Percentiles rank a stretch among this genome's conserved stretches.
phyloP scores from a whole-genome alignment of 2,113 vertebrate species.

The Genyomyrus donnyi region DNA sequence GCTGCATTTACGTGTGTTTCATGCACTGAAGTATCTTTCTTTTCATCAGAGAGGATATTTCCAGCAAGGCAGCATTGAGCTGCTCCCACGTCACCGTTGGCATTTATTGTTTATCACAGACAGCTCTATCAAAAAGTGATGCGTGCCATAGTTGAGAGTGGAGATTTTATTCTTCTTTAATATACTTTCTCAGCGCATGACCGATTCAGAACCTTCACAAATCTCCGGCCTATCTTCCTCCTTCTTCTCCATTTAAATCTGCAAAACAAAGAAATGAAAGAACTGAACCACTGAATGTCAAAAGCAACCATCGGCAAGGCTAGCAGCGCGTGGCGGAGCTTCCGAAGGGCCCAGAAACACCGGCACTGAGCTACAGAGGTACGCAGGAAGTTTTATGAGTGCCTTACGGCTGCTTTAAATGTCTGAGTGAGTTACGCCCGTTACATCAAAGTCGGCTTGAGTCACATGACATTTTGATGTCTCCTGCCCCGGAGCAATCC shows the following conservation, averaged over 20 bases:
- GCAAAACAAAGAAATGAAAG: slow-evolving; percentile 37
- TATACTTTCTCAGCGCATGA: slow-evolving; percentile 37
- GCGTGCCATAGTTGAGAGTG: slow-evolving; percentile 25
- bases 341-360: not conserved
- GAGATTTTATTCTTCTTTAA: slow-evolving; percentile 18
- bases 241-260: slow-evolving; percentile 54
- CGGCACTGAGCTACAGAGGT: not conserved
- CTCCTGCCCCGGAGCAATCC: not conserved
- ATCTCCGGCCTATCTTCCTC: slow-evolving; percentile 35
- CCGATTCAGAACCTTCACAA: slow-evolving; percentile 23
- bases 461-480: not conserved
- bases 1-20: slow-evolving; percentile 64
- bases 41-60: slow-evolving; percentile 34
- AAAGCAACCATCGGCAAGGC: not conserved
- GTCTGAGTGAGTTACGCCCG: not conserved
- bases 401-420: not conserved
- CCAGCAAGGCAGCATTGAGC: slow-evolving; percentile 58
- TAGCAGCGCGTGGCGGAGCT: not conserved
- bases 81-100: slow-evolving; percentile 40
- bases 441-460: slow-evolving; percentile 1
- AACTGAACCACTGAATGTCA: slow-evolving; percentile 25
- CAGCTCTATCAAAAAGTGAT: slow-evolving; percentile 25
- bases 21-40: slow-evolving; percentile 42
- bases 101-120: slow-evolving; percentile 39
- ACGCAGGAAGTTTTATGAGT: not conserved